Evolutionary conservation across 2,797 vertebrate genomes (phyloP).

Genomic region (Sebastes miniatus): DNA sequence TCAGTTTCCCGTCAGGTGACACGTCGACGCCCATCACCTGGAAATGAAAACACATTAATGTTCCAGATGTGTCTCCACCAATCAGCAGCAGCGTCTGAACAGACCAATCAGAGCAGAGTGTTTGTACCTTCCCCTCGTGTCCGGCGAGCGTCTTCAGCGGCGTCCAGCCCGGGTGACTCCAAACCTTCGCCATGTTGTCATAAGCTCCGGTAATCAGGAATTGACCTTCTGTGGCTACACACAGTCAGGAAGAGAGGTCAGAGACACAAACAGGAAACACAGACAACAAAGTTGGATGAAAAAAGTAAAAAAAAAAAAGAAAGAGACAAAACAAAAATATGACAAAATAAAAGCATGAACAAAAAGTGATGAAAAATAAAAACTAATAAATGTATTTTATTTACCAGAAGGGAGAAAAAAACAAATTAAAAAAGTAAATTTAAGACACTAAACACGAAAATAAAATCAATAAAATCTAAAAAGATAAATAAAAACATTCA

Average conservation of each 20-base stretch:
- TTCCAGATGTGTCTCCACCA: neutral
- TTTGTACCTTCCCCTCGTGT: conserved; percentile 89
- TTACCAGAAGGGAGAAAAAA: too few relatives aligned
- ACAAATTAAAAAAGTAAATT: too few relatives aligned
- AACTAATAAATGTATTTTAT: too few relatives aligned
- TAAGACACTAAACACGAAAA: neutral
- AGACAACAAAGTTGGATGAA: neutral
- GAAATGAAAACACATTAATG: neutral
- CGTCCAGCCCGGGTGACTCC: conserved; percentile 97
- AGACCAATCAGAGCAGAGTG: neutral
- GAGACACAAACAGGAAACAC: neutral
- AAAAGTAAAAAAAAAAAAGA: neutral
- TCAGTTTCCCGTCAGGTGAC: conserved; percentile 92
- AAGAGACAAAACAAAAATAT: too few relatives aligned
- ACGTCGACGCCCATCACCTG: conserved; percentile 95
- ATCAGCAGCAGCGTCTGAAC: neutral
- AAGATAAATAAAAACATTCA: neutral
- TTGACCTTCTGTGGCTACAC: conserved; percentile 90
- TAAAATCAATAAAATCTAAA: neutral
- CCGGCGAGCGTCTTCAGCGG: conserved; percentile 94
- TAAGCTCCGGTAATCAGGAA: conserved; percentile 94
- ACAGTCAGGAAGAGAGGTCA: conserved; percentile 24
- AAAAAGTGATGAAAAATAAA: neutral
- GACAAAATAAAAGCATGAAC: neutral
- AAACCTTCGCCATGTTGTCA: conserved; percentile 95